Percentiles rank a stretch among this genome's conserved stretches.
phyloP scores from a whole-genome alignment of 30 jellyfish, hydroid and myxozoan species.

The Euphysa ruthae region DNA sequence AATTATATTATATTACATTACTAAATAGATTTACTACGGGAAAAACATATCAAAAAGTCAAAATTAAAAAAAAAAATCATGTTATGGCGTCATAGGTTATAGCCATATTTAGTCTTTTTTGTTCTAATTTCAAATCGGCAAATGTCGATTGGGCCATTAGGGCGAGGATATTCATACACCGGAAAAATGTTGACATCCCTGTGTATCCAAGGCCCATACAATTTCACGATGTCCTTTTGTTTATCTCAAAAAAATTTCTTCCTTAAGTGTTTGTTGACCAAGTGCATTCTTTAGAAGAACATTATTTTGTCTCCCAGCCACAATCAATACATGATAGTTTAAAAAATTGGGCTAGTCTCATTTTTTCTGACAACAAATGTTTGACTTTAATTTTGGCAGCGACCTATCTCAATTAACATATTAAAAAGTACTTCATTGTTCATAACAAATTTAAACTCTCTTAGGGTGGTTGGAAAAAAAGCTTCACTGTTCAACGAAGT shows the following conservation, averaged over 20 bases:
- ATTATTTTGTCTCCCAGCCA: neutral
- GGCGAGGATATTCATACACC: constrained; percentile 56
- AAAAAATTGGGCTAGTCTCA: constrained; percentile 6
- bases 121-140: neutral
- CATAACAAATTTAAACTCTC: too few relatives aligned
- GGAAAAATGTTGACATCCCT: constrained; percentile 27
- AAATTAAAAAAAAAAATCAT: too few relatives aligned
- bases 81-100: constrained; percentile 23
- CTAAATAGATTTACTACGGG: too few relatives aligned
- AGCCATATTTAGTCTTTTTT: constrained; percentile 8
- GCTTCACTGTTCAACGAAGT: too few relatives aligned
- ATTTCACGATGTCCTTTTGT: constrained; percentile 26
- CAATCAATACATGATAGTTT: neutral
- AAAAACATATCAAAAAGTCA: too few relatives aligned
- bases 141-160: constrained; percentile 37
- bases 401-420: too few relatives aligned
- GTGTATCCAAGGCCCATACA: constrained; percentile 40
- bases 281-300: constrained; percentile 12
- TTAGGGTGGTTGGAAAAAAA: too few relatives aligned
- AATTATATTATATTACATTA: too few relatives aligned
- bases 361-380: neutral
- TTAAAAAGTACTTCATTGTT: too few relatives aligned
- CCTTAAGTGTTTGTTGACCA: neutral
- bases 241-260: constrained; percentile 1
- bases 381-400: too few relatives aligned